Percentiles rank a stretch among this genome's conserved stretches.
These are phyloP conservation scores for Exephanes ischioxanthus DNA, from an alignment of 2,888 invertebrate genomes.

Conservation along the genomic window DNA sequence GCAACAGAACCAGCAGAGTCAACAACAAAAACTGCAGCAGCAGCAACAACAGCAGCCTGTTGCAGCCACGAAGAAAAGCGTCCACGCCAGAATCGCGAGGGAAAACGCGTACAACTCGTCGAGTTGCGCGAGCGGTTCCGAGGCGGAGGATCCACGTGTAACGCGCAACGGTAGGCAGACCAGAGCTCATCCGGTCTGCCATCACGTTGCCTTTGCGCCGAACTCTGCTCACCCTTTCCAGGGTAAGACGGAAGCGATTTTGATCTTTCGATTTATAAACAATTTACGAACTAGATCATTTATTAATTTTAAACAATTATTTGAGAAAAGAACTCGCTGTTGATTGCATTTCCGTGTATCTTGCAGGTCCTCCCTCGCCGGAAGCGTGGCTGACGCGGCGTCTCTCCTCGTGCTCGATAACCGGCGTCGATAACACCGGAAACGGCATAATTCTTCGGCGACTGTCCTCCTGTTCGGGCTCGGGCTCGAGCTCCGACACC, in stretches of 20 bases:
- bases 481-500: slow-evolving; percentile 77
- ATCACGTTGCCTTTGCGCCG: slow-evolving; percentile 70
- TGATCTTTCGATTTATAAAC: neutral
- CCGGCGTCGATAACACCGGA: slow-evolving; percentile 86
- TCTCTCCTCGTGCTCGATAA: slow-evolving; percentile 89
- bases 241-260: slow-evolving; percentile 69
- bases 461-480: slow-evolving; percentile 85
- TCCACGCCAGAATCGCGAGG: slow-evolving; percentile 85
- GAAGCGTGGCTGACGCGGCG: slow-evolving; percentile 89
- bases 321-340: neutral
- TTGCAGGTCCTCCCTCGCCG: slow-evolving; percentile 87
- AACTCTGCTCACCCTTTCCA: slow-evolving; percentile 76
- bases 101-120: slow-evolving; percentile 85
- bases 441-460: slow-evolving; percentile 85
- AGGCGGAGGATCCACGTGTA: slow-evolving; percentile 85
- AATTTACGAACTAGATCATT: no score
- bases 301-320: neutral
- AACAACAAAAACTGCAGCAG: slow-evolving; percentile 49
- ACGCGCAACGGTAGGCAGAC: slow-evolving; percentile 83
- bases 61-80: slow-evolving; percentile 87
- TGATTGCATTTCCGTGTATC: neutral
- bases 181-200: slow-evolving; percentile 84
- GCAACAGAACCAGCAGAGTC: slow-evolving; percentile 86
- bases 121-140: slow-evolving; percentile 86
- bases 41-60: slow-evolving; percentile 88